Evolutionary conservation across 1,140 invertebrate species (phyloP).

Genomic region (Chironomus tepperi): DNA sequence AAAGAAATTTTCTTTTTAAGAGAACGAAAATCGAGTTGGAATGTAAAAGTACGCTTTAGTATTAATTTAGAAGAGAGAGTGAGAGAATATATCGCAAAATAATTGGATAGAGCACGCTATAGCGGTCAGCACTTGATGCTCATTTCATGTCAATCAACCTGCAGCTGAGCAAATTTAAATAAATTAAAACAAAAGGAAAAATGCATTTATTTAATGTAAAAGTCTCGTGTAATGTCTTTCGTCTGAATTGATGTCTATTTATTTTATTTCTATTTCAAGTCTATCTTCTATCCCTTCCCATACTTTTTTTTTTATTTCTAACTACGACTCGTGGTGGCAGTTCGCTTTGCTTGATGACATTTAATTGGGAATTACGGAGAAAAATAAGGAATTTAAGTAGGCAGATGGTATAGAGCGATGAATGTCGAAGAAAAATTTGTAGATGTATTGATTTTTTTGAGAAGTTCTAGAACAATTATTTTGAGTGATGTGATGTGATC

Average conservation of each 20-base stretch:
- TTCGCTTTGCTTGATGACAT: neutral
- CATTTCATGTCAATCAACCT: conserved; percentile 2
- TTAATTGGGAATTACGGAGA: neutral
- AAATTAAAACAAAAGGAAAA: neutral
- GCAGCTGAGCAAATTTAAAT: neutral
- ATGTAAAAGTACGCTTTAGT: neutral
- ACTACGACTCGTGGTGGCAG: neutral
- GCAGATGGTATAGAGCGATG: too few relatives aligned
- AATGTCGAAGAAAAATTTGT: too few relatives aligned
- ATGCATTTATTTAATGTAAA: neutral
- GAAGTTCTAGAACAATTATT: too few relatives aligned
- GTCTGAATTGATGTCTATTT: neutral
- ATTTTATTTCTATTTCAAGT: too few relatives aligned
- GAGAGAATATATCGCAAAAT: neutral
- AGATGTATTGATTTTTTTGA: too few relatives aligned
- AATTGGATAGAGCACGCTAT: neutral
- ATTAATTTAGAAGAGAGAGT: neutral
- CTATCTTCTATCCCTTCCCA: too few relatives aligned
- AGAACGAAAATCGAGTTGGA: neutral
- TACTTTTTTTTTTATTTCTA: too few relatives aligned
- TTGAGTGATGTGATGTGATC: too few relatives aligned
- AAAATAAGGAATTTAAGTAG: neutral
- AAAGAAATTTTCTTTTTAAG: too few relatives aligned
- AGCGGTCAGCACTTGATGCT: neutral
- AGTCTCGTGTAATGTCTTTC: neutral